Conservation (phyloP, 2,888 invertebrate species). For the Sepiola atlantica region DNA sequence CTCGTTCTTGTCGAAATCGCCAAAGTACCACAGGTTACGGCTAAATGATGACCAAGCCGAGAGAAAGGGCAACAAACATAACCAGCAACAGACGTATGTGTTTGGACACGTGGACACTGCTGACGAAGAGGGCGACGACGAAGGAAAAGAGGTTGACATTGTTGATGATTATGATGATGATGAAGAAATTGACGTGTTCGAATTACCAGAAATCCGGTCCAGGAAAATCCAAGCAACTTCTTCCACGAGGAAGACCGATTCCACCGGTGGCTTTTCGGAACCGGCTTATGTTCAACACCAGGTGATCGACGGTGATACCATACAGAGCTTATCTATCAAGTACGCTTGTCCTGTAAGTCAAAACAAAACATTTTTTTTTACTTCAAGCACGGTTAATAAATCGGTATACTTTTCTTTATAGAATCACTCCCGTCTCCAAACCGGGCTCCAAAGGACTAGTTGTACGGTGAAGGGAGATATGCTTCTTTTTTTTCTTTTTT, state of each 20-base stretch:
- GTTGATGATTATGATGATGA: too few relatives aligned
- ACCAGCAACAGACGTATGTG: constrained; percentile 36
- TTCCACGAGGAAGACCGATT: neutral
- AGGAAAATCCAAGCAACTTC: constrained; percentile 53
- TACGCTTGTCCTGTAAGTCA: constrained; percentile 69
- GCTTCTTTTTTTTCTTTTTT: neutral
- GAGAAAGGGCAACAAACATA: neutral
- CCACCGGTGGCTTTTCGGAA: constrained; percentile 48
- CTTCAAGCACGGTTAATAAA: neutral
- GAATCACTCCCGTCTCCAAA: neutral
- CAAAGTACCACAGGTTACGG: constrained; percentile 39
- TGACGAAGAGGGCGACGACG: constrained; percentile 57
- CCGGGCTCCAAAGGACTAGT: too few relatives aligned
- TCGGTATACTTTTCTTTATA: neutral
- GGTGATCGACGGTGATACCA: constrained; percentile 65
- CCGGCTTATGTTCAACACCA: constrained; percentile 61
- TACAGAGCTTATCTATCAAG: constrained; percentile 67
- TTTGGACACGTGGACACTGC: constrained; percentile 39
- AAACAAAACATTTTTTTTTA: neutral
- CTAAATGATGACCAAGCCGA: neutral
- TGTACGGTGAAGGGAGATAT: too few relatives aligned
- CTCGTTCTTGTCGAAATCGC: neutral
- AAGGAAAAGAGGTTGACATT: constrained; percentile 56
- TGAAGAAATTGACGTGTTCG: constrained; percentile 62
- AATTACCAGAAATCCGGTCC: constrained; percentile 65